A percentile compares a stretch with the other conserved stretches of the same genome.
phyloP scores from a whole-genome alignment of 2,113 vertebrate genomes.

The Fulica atra region DNA sequence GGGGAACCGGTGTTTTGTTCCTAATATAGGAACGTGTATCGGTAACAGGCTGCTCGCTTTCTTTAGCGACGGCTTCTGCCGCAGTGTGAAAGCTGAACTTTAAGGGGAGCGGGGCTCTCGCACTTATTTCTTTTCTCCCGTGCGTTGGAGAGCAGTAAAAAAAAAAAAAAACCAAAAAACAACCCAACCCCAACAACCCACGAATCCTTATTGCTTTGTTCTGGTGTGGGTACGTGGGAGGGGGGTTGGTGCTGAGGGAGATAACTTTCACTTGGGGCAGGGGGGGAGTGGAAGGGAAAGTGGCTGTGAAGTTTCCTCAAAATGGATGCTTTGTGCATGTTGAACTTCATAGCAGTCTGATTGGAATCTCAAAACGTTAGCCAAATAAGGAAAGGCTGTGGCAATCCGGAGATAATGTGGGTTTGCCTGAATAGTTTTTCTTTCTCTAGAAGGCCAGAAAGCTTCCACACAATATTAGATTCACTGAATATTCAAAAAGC shows the following conservation, averaged over 20 bases:
- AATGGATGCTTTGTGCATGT: conserved; percentile 83
- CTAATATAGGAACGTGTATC: background rate
- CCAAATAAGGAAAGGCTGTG: conserved; percentile 87
- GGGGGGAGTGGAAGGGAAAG: conserved; percentile 17
- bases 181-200: no score
- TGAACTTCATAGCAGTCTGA: conserved; percentile 84
- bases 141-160: background rate
- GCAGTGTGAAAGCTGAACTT: conserved; percentile 27
- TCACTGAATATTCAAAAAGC: background rate
- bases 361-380: conserved; percentile 84
- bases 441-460: conserved; percentile 71
- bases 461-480: conserved; percentile 21
- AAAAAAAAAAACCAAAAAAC: background rate
- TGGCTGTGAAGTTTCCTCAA: conserved; percentile 73
- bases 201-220: conserved; percentile 12
- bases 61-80: background rate
- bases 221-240: background rate
- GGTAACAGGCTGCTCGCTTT: background rate
- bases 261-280: conserved; percentile 30
- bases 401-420: conserved; percentile 81
- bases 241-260: background rate
- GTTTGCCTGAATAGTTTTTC: conserved; percentile 70
- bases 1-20: background rate
- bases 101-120: background rate
- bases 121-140: background rate